Evolutionary conservation across 2,113 vertebrate genomes (phyloP).

Genomic region (Serilophus lunatus): DNA sequence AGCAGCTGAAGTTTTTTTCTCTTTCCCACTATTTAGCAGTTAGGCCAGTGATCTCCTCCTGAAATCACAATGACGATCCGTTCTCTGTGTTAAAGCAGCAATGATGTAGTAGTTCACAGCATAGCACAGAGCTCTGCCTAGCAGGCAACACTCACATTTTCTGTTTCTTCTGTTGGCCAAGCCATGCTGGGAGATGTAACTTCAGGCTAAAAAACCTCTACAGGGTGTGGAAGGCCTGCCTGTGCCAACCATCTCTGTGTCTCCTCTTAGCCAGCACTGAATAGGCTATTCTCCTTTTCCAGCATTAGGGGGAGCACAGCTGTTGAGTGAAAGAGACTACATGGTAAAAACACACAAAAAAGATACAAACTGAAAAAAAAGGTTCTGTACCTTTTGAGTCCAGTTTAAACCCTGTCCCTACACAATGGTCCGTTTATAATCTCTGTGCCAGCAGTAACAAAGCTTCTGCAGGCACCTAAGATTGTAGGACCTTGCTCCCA

Average conservation of each 20-base stretch:
- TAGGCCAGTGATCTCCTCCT: background rate
- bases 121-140: background rate
- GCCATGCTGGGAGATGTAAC: background rate
- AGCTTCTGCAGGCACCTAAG: background rate
- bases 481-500: background rate
- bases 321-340: background rate
- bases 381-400: background rate
- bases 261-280: background rate
- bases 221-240: background rate
- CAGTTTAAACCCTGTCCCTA: background rate
- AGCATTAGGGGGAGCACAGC: constrained; percentile 33
- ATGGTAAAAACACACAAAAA: background rate
- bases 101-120: background rate
- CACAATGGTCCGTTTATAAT: background rate
- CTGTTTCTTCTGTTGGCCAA: background rate
- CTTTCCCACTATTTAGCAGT: background rate
- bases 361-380: background rate
- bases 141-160: background rate
- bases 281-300: background rate
- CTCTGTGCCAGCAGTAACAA: background rate
- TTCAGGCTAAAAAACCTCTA: background rate
- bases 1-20: background rate
- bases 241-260: background rate
- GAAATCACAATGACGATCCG: background rate
- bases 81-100: background rate